phyloP scores from a whole-genome alignment of 1,140 invertebrate species.

The Musca domestica region DNA sequence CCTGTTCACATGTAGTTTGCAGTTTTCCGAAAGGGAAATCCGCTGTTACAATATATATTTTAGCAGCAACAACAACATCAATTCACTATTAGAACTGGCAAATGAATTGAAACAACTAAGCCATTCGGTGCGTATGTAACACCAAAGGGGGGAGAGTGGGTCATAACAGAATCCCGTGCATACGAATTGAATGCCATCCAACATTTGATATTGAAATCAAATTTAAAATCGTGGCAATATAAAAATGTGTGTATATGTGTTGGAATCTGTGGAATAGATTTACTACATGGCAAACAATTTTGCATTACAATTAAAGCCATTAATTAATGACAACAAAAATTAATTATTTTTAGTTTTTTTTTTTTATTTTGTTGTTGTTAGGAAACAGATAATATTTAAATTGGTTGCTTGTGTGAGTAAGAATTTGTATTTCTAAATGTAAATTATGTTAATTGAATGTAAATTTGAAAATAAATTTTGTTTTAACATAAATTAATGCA shows the following conservation, averaged over 20 bases:
- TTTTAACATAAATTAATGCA: no score
- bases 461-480: no score
- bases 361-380: neutral
- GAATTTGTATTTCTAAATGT: no score
- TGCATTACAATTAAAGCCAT: constrained; percentile 10
- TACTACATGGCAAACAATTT: neutral
- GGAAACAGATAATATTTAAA: neutral
- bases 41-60: constrained; percentile 1
- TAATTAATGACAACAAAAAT: constrained; percentile 5
- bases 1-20: constrained; percentile 1
- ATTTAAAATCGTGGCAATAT: no score
- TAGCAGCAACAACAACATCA: neutral
- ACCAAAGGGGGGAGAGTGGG: no score
- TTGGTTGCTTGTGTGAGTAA: neutral
- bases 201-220: no score
- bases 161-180: no score
- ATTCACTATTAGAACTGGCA: neutral
- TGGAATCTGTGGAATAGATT: neutral
- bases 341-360: neutral
- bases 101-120: constrained; percentile 4
- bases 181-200: no score
- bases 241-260: neutral
- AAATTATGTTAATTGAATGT: no score
- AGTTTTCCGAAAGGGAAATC: constrained; percentile 17
- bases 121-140: no score